Base-by-base conservation (phyloP, 2,113 vertebrate genomes). In the Colinus virginianus region DNA sequence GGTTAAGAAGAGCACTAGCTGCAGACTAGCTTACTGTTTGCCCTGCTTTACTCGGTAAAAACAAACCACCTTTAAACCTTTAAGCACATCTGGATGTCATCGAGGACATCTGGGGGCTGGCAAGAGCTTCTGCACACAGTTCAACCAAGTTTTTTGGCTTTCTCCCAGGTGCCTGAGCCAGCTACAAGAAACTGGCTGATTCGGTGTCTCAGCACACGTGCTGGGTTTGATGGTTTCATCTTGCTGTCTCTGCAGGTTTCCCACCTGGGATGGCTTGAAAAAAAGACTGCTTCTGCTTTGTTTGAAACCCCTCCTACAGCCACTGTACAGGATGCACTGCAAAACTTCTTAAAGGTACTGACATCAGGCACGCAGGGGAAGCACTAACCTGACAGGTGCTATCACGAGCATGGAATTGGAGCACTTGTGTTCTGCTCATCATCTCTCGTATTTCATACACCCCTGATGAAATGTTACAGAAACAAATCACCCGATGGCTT, bases 301-400 rank as follows among this genome's bases (percentile, higher is more conserved):
- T 98, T 98, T 76, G 98, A 98, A 90, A 95, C 78, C 8, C 98
- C 98, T 9, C 98, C 98, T 11, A 96, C 82, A 6, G 97, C 98
- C 82, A 98, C 98, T 0, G 88, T 99, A n/a, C 95, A 98, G 20
- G 98, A 99, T 0, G 99, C 99, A 1, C 97, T 99, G 9, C 97
- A 99, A 70, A 98, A 98, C 94, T 99, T 99, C 93, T 96, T 99
- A 26, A 98, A 98, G 98, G 99, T 99, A 90, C 38, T 13, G 49
- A 14, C 8, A 12, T 3, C 9, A 4, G 21, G 19, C 13, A 8
- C 9, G 30, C 18, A 0, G 4, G 58, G 59, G 25, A 7, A 14
- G 3, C 2, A 0, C 15, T 38, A 6, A 4, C 13, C 58, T 55
- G 42, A 2, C 58, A 14, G 4, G 5, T 11, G 21, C 69, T 3